These are phyloP conservation scores for Caenorhabditis uteleia DNA, from an alignment of 2,888 invertebrate genomes.

Conservation along the genomic window DNA sequence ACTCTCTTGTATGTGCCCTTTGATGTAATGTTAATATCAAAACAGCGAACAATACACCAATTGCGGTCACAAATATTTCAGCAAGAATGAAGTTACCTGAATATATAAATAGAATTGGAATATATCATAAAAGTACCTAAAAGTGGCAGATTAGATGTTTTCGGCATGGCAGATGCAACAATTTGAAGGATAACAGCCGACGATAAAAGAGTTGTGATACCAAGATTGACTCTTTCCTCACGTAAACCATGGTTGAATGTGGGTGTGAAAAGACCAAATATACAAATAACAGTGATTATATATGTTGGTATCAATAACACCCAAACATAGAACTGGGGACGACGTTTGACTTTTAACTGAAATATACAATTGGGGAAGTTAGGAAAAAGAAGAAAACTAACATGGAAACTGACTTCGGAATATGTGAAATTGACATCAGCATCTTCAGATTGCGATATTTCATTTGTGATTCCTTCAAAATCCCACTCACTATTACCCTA, in stretches of 20 bases:
- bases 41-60: constrained; percentile 48
- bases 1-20: constrained; percentile 43
- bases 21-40: constrained; percentile 45
- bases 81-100: constrained; percentile 58
- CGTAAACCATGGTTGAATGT: constrained; percentile 49
- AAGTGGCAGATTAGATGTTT: constrained; percentile 49
- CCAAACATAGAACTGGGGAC: constrained; percentile 55
- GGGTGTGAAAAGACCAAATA: constrained; percentile 52
- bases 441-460: constrained; percentile 25
- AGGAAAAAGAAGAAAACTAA: background rate
- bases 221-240: constrained; percentile 53
- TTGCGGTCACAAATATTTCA: constrained; percentile 55
- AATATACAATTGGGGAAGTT: background rate
- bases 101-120: background rate
- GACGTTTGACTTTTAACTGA: constrained; percentile 31
- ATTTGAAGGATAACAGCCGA: constrained; percentile 57
- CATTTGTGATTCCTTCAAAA: constrained; percentile 17
- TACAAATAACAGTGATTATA: constrained; percentile 51
- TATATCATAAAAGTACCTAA: constrained; percentile 15
- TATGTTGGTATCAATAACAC: constrained; percentile 53
- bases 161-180: constrained; percentile 56
- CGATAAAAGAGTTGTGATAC: constrained; percentile 53
- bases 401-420: constrained; percentile 39
- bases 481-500: constrained; percentile 58
- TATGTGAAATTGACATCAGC: constrained; percentile 53